Base-by-base conservation (phyloP, 2,888 invertebrate genomes). In the Phania funesta region DNA sequence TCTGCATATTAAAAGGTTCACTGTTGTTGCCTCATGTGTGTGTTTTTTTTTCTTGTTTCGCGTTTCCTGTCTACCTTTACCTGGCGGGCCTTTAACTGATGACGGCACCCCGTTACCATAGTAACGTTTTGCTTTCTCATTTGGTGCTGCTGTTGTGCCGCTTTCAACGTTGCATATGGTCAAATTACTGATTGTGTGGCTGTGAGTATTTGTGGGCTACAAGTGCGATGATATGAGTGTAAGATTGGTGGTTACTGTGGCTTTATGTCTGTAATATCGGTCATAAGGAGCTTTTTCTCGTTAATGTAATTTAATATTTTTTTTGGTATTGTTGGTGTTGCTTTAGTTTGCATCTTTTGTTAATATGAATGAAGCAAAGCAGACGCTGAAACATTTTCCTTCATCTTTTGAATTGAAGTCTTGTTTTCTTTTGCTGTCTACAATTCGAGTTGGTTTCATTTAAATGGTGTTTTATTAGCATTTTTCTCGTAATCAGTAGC, bases 211-310 rank as follows among this genome's bases (percentile, higher is more conserved):
- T 24, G 60, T 13, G 41, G 46, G 16, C 6, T 7, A 16, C 8
- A 52, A 44, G 16, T 44, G 16, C 20, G 22, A 18, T 41, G 16
- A 20, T 70, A 46, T 54, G 52, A 68, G 52, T 62, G 62, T 13
- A n/a, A 20, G 9, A 16, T 38, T 58, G 13, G 46, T 38, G 62
- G 54, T 52, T 54, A 26, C 13, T 64, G 67, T 75, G 65, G 76
- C n/a, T 20, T 18, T 9, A 3, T 62, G 46, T 56, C 54, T 62
- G 46, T 54, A 35, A 62, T 62, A 16, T 70, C 54, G 62, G 62
- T 77, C 52, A 70, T 70, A 54, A 32, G 22, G 13, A 46, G 44
- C 52, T 62, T 11, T 44, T 56, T 73, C 18, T 50, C 32, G n/a
- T 26, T 26, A 56, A 54, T 75, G 26, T 41, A 48, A 67, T 58